phyloP scores from a whole-genome alignment of 2,797 vertebrate genomes.

The Melanotaenia maccullochi region DNA sequence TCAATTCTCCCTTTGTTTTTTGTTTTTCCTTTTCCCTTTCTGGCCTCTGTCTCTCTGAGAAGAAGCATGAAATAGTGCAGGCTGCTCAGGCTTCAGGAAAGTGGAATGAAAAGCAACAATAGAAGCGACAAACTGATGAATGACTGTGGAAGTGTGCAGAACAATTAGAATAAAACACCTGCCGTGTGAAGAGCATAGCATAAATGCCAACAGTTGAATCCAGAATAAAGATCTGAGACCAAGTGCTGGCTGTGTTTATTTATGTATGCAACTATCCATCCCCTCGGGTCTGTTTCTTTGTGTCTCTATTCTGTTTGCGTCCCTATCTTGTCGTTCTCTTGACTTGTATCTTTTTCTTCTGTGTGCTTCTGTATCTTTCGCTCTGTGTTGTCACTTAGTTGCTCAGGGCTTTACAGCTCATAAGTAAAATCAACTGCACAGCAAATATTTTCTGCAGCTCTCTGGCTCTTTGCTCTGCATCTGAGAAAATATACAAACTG shows the following conservation, averaged over 20 bases:
- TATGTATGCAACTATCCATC: constrained; percentile 25
- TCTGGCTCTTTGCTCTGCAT: constrained; percentile 31
- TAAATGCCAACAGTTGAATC: not conserved
- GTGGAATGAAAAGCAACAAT: not conserved
- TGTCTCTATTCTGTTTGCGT: constrained; percentile 55
- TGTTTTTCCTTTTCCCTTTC: not conserved
- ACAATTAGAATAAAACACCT: not conserved
- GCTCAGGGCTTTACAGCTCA: constrained; percentile 62
- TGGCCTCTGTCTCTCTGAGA: constrained; percentile 14
- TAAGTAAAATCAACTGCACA: constrained; percentile 52
- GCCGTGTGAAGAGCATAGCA: not conserved
- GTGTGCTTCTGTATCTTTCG: constrained; percentile 41
- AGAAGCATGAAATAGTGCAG: constrained; percentile 8
- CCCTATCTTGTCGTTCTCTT: constrained; percentile 37
- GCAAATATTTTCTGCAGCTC: constrained; percentile 34
- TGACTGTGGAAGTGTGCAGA: constrained; percentile 16
- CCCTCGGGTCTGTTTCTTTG: constrained; percentile 51
- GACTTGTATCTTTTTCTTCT: constrained; percentile 38
- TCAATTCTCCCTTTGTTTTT: constrained; percentile 30
- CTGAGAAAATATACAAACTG: constrained; percentile 39
- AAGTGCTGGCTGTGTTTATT: constrained; percentile 24
- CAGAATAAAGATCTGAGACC: constrained; percentile 24
- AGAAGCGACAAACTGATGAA: constrained; percentile 19
- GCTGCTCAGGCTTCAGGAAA: not conserved
- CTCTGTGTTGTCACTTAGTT: constrained; percentile 46